Evolutionary conservation across 2,888 invertebrate genomes (phyloP).

Genomic region (Cryptus viduatorius): DNA sequence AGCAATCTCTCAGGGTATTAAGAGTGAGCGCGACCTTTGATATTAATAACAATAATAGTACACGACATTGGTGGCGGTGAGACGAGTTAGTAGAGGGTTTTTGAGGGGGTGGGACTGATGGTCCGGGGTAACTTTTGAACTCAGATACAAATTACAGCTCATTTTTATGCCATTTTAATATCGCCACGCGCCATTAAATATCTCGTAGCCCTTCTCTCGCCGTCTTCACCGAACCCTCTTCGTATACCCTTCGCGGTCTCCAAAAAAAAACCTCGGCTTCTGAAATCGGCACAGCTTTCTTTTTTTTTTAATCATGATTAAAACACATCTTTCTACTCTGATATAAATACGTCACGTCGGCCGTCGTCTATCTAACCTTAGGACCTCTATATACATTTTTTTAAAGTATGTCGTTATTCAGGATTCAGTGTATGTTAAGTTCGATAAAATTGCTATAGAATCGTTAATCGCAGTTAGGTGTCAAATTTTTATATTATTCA

Average conservation of each 20-base stretch:
- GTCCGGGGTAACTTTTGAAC: slow-evolving; percentile 80
- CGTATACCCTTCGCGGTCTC: slow-evolving; percentile 27
- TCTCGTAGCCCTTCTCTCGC: slow-evolving; percentile 76
- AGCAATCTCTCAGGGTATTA: slow-evolving; percentile 82
- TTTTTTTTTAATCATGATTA: slow-evolving; percentile 48
- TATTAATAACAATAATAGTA: slow-evolving; percentile 83
- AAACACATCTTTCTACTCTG: neutral
- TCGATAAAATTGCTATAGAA: too few relatives aligned
- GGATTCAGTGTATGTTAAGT: too few relatives aligned
- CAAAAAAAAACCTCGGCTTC: slow-evolving; percentile 42
- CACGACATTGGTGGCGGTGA: slow-evolving; percentile 71
- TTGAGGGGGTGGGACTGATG: slow-evolving; percentile 72
- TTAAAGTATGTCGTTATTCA: too few relatives aligned
- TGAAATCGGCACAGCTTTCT: slow-evolving; percentile 50
- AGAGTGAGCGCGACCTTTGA: slow-evolving; percentile 80
- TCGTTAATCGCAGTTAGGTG: too few relatives aligned
- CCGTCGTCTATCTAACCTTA: neutral
- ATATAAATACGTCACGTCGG: neutral
- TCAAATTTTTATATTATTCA: too few relatives aligned
- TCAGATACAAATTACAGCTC: slow-evolving; percentile 84
- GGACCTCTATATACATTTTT: neutral
- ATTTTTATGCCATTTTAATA: slow-evolving; percentile 85
- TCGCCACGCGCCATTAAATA: slow-evolving; percentile 84
- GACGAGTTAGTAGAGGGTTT: slow-evolving; percentile 59
- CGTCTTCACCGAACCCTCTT: slow-evolving; percentile 42